These are phyloP conservation scores for Arvicanthis niloticus DNA, from an alignment of 2,113 vertebrate genomes.

Conservation along the genomic window DNA sequence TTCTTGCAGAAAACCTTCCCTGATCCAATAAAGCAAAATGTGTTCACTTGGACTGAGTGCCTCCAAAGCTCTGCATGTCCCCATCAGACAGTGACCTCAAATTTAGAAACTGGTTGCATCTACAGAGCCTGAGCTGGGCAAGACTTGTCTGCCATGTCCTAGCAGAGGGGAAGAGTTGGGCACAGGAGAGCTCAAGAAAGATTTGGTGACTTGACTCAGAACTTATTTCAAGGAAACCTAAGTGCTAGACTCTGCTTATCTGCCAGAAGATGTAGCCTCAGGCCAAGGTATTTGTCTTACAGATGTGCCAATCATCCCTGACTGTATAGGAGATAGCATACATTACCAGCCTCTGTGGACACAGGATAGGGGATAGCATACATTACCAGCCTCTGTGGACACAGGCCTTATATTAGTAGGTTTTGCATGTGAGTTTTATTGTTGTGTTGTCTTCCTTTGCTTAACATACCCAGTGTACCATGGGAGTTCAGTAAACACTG, in stretches of 20 bases:
- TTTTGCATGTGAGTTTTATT: background rate
- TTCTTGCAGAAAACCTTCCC: slow-evolving; percentile 7
- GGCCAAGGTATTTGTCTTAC: background rate
- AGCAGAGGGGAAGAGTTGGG: background rate
- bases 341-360: background rate
- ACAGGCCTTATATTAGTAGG: background rate
- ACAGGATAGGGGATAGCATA: fast-evolving
- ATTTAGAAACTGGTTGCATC: background rate
- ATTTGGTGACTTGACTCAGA: background rate
- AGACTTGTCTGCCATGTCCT: background rate
- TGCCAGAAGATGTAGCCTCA: background rate
- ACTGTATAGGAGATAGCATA: fast-evolving
- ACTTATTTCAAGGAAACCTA: background rate
- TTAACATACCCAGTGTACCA: background rate
- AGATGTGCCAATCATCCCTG: background rate
- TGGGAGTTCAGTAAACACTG: background rate
- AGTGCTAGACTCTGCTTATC: background rate
- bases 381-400: background rate
- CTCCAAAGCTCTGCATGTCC: background rate
- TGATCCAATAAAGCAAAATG: background rate
- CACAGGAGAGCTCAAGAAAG: background rate
- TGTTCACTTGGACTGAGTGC: background rate
- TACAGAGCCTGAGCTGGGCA: background rate
- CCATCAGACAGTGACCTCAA: background rate
- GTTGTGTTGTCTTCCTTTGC: background rate